Conservation (phyloP, 2,888 invertebrate species). For the Caenorhabditis angaria region DNA sequence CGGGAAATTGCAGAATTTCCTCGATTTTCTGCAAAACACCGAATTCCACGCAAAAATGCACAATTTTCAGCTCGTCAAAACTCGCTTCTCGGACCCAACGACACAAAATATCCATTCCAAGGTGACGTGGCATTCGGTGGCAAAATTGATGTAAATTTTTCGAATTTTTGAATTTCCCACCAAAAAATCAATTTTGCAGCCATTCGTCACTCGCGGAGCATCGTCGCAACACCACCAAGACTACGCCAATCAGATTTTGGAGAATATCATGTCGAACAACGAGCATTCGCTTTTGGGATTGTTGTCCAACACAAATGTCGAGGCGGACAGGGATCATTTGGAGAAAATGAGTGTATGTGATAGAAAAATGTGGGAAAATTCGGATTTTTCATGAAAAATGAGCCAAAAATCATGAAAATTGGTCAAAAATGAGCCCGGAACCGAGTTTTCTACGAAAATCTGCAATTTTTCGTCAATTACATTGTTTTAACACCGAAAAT, state of each 20-base stretch:
- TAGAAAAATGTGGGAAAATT: neutral
- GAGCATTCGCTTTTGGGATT: constrained; percentile 14
- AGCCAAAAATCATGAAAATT: too few species aligned
- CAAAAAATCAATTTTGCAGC: constrained; percentile 5
- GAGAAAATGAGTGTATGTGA: constrained; percentile 3
- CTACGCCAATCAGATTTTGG: neutral
- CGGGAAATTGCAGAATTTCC: too few species aligned
- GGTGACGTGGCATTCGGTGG: constrained; percentile 48
- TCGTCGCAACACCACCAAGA: neutral
- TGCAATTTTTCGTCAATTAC: too few species aligned
- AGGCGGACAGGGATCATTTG: constrained; percentile 28
- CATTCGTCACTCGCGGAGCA: neutral
- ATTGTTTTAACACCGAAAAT: too few species aligned
- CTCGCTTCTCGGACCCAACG: constrained; percentile 56
- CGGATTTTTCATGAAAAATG: too few species aligned
- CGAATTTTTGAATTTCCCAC: neutral
- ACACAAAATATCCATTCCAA: constrained; percentile 54
- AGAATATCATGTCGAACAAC: neutral
- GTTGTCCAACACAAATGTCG: constrained; percentile 21
- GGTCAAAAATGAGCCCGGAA: too few species aligned
- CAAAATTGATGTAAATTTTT: constrained; percentile 13
- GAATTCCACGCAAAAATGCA: too few species aligned
- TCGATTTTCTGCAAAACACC: too few species aligned
- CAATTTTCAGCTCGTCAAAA: constrained; percentile 47
- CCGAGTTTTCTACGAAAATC: too few species aligned